phyloP scores from a whole-genome alignment of 2,888 invertebrate species.

The Pachycephus smyrnensis region DNA sequence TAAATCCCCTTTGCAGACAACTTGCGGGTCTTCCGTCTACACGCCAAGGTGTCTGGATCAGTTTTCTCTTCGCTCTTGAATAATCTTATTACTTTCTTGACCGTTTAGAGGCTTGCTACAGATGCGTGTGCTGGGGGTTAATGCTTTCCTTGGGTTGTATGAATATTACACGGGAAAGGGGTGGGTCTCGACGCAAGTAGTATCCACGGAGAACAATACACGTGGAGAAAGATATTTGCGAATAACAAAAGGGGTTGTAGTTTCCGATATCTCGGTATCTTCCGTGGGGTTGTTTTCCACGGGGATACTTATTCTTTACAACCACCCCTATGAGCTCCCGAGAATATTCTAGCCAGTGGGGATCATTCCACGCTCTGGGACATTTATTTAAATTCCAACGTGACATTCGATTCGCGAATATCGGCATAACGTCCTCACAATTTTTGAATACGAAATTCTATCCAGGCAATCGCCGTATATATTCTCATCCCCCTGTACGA shows the following conservation, averaged over 20 bases:
- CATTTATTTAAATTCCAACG: constrained; percentile 50
- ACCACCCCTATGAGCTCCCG: background rate
- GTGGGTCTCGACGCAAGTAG: background rate
- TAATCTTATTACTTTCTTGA: background rate
- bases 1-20: background rate
- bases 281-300: background rate
- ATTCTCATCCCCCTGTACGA: background rate
- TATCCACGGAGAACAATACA: background rate
- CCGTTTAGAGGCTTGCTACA: background rate
- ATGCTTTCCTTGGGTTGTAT: background rate
- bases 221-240: background rate
- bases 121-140: background rate
- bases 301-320: background rate
- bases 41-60: background rate
- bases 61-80: background rate
- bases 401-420: constrained; percentile 54
- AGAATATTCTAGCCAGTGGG: background rate
- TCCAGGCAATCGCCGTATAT: background rate
- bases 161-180: background rate
- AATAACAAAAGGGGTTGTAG: background rate
- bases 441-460: constrained; percentile 26
- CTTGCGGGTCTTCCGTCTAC: background rate
- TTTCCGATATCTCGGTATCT: background rate
- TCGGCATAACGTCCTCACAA: constrained; percentile 30
- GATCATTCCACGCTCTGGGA: constrained; percentile 26